These are phyloP conservation scores for Choreutis nemorana DNA, from an alignment of 2,888 invertebrate genomes.

Conservation along the genomic window DNA sequence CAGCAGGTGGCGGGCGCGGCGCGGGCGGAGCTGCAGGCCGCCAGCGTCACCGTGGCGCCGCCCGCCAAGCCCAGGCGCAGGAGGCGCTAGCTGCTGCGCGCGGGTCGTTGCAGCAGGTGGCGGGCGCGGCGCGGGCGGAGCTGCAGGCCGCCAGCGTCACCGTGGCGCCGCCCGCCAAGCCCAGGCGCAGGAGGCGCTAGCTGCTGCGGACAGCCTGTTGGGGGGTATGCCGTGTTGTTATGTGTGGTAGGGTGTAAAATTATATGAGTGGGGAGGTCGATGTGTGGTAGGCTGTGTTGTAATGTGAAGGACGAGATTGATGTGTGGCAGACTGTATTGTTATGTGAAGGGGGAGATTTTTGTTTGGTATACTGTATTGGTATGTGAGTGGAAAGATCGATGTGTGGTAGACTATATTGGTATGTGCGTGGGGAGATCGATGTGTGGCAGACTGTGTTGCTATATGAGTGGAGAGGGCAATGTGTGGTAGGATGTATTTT, in stretches of 20 bases:
- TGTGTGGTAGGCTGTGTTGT: conserved; percentile 2
- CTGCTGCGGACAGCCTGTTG: conserved; percentile 9
- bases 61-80: conserved; percentile 8
- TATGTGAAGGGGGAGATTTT: too few species aligned
- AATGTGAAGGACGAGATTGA: too few species aligned
- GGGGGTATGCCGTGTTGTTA: too few species aligned
- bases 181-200: conserved; percentile 7
- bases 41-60: conserved; percentile 27
- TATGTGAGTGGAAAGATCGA: too few species aligned
- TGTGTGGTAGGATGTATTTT: too few species aligned
- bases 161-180: conserved; percentile 17
- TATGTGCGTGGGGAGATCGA: too few species aligned
- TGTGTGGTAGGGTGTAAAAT: too few species aligned
- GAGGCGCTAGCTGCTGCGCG: conserved; percentile 59
- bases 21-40: conserved; percentile 28
- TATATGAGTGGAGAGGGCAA: too few species aligned
- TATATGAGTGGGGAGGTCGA: background rate
- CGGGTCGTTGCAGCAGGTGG: conserved; percentile 25
- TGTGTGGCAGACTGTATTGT: too few species aligned
- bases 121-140: conserved; percentile 25
- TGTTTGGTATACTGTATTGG: too few species aligned
- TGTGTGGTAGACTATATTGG: too few species aligned
- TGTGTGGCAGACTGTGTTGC: too few species aligned
- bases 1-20: conserved; percentile 21
- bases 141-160: conserved; percentile 28